Evolutionary conservation across 1,140 invertebrate genomes (phyloP), one percentile per base, ranked within the genome.

Genomic region (Magallana angulata): DNA sequence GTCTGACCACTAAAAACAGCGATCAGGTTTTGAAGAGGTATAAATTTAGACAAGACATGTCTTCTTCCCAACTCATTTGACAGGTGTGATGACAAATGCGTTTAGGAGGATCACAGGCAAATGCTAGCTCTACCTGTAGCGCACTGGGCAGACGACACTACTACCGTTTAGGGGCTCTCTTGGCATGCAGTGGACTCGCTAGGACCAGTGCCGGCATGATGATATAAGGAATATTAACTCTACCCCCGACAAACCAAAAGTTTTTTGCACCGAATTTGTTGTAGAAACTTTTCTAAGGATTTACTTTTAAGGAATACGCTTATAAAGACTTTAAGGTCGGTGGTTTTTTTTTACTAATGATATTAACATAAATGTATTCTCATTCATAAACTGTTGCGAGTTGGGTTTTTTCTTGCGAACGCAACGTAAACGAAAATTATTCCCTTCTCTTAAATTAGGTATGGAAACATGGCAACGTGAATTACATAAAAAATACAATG

Each of bases 51-150:
- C 68, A 76, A 76, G 36, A 76, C 68, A 76, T 76, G 68, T 76
- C 68, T 48, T 76, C 68, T 76, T 76, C 36, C 68, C 18, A 30
- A 76, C 36, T 30, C 14, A 76, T 76, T 76, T 76, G 68, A 76
- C 68, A 76, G 68, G 68, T 76, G 68, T 76, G 68, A 76, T 76
- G 68, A 76, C 68, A 76, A 76, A 76, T 76, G 68, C 24, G 68
- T 30, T 76, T 30, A 30, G 68, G 68, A 30, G 68, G 68, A 76
- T 76, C 24, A 18, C 68, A 76, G 68, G 68, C 36, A 30, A 76
- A 76, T 30, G 68, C 68, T 76, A 76, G 68, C 68, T 76, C 36
- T 76, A 76, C 68, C 68, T 76, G 68, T 76, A 30, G 24, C 68
- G 68, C 68, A 30, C 68, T 76, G 24, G 68, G 68, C 68, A 76